A percentile compares a stretch with the other conserved stretches of the same genome.
phyloP scores from a whole-genome alignment of 2,888 invertebrate species.

The Eupsilia transversa region DNA sequence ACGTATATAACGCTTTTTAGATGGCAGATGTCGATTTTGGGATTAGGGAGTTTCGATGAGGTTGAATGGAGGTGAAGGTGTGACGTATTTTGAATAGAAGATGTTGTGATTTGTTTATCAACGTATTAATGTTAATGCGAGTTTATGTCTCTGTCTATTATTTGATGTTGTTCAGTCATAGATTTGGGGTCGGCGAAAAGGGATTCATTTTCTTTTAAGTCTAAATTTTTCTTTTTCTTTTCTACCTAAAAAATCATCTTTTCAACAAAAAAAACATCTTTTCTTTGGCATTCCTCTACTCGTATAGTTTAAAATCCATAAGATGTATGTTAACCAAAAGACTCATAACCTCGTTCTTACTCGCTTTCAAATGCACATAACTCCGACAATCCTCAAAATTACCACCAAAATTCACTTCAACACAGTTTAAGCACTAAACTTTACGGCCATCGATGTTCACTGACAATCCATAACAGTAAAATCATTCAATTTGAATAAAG shows the following conservation, averaged over 20 bases:
- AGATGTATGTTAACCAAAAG: neutral
- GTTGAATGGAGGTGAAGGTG: conserved; percentile 8
- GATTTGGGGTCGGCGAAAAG: too few species aligned
- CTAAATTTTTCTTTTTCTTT: too few species aligned
- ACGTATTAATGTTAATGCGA: neutral
- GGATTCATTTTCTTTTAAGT: too few species aligned
- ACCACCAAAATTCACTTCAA: conserved; percentile 30
- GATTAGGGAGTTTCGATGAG: conserved; percentile 13
- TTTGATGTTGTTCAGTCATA: neutral
- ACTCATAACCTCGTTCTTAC: neutral
- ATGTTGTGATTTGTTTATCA: neutral
- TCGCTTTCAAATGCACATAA: neutral
- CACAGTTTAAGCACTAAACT: conserved; percentile 34
- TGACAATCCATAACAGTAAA: conserved; percentile 59
- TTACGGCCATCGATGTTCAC: conserved; percentile 47
- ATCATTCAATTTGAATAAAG: conserved; percentile 70
- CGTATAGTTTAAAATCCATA: neutral
- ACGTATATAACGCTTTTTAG: conserved; percentile 42
- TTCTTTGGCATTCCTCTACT: neutral
- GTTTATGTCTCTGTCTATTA: neutral
- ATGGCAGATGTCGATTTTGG: conserved; percentile 63
- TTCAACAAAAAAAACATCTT: neutral
- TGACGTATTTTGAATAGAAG: conserved; percentile 2
- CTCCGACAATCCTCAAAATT: conserved; percentile 25
- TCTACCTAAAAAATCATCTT: too few species aligned